phyloP scores from a whole-genome alignment of 2,113 vertebrate species.

The Seriola rivoliana region DNA sequence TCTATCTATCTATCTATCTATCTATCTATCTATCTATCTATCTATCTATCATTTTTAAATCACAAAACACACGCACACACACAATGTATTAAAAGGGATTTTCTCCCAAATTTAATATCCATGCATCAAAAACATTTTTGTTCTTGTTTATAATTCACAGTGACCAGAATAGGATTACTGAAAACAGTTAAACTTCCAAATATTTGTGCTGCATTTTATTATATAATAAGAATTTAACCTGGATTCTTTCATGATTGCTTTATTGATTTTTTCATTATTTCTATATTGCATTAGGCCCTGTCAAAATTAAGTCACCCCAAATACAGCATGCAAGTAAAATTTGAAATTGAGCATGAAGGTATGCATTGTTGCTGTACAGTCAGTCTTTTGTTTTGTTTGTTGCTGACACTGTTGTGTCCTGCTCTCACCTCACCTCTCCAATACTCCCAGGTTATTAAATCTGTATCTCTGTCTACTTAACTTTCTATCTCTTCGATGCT shows the following conservation, averaged over 20 bases:
- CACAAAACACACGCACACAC: no score
- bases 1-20: neutral
- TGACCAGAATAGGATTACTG: no score
- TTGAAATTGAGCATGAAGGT: constrained; percentile 1
- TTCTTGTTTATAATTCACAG: no score
- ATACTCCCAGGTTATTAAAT: constrained; percentile 23
- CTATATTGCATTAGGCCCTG: no score
- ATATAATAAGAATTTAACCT: no score
- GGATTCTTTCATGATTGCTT: no score
- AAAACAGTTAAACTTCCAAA: no score
- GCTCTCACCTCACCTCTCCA: neutral
- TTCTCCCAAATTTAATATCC: no score
- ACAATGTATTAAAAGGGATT: no score
- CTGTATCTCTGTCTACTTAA: constrained; percentile 21
- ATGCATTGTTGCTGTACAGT: neutral
- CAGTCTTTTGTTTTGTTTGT: constrained; percentile 1
- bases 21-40: neutral
- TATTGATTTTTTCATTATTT: no score
- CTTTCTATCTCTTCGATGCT: constrained; percentile 11
- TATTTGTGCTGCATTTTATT: no score
- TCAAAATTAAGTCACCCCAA: neutral
- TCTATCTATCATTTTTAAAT: neutral
- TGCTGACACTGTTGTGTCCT: neutral
- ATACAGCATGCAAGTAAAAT: neutral
- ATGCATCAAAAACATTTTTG: no score